Evolutionary conservation across 2,888 invertebrate genomes (phyloP).

Genomic region (Glyphotaelius pellucidus): DNA sequence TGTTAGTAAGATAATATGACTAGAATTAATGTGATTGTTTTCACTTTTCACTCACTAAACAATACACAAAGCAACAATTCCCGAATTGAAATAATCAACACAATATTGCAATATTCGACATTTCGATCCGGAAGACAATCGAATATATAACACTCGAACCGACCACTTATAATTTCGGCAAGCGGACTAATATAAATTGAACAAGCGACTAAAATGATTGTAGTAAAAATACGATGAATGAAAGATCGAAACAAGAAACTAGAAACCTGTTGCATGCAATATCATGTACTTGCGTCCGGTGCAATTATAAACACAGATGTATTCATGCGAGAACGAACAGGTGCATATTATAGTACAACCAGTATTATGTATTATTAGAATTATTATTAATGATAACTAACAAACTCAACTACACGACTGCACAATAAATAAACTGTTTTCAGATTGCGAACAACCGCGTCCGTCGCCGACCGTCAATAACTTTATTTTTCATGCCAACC

Average conservation of each 20-base stretch:
- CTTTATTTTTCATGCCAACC: neutral
- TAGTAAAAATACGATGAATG: conserved; percentile 2
- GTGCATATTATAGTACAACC: neutral
- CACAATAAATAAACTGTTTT: neutral
- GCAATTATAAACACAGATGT: conserved; percentile 45
- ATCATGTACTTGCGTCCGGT: conserved; percentile 42
- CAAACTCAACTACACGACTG: neutral
- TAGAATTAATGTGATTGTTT: neutral
- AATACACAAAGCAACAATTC: neutral
- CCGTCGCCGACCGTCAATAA: neutral
- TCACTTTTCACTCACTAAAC: neutral
- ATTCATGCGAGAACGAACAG: conserved; percentile 35
- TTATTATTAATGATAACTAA: neutral
- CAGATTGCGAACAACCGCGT: neutral
- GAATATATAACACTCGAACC: neutral
- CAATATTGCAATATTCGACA: neutral
- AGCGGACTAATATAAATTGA: neutral
- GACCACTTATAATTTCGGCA: neutral
- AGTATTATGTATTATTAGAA: neutral
- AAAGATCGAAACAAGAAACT: neutral
- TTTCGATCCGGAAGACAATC: neutral
- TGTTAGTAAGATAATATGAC: neutral
- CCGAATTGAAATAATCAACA: neutral
- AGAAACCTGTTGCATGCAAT: conserved; percentile 50
- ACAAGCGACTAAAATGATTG: neutral